These are phyloP conservation scores for Danio tinwini DNA, from an alignment of 2,797 vertebrate genomes.

Conservation along the genomic window DNA sequence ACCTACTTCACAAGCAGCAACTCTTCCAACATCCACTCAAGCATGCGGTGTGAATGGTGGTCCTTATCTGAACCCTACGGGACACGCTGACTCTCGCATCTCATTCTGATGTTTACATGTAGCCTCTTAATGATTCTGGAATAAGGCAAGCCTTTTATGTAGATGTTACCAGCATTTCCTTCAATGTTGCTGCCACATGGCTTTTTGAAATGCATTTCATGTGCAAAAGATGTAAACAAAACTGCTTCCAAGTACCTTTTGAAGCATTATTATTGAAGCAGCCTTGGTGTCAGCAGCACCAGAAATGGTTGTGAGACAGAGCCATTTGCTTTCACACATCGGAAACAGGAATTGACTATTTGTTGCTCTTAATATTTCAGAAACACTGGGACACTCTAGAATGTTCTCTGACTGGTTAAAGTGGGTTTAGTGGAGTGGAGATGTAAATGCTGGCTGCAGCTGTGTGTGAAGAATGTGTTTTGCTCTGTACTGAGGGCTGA, in stretches of 20 bases:
- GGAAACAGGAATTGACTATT: not conserved
- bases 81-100: not conserved
- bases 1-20: not conserved
- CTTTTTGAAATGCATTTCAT: not conserved
- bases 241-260: not conserved
- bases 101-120: slow-evolving; percentile 4
- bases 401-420: not conserved
- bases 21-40: not conserved
- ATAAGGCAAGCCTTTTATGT: not conserved
- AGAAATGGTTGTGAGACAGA: not conserved
- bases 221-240: not conserved
- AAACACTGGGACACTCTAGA: not conserved
- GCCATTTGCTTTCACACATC: slow-evolving; percentile 4
- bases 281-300: not conserved
- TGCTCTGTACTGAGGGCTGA: slow-evolving; percentile 49
- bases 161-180: slow-evolving; percentile 2
- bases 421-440: slow-evolving; percentile 3
- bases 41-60: not conserved
- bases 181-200: not conserved
- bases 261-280: not conserved
- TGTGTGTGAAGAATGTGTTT: slow-evolving; percentile 39
- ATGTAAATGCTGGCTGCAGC: slow-evolving; percentile 33
- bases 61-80: slow-evolving; percentile 6
- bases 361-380: not conserved
- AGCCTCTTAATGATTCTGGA: not conserved